Evolutionary conservation across 2,113 vertebrate species (phyloP), one percentile per base, ranked within the genome.

Genomic region (Mystacornis crossleyi): DNA sequence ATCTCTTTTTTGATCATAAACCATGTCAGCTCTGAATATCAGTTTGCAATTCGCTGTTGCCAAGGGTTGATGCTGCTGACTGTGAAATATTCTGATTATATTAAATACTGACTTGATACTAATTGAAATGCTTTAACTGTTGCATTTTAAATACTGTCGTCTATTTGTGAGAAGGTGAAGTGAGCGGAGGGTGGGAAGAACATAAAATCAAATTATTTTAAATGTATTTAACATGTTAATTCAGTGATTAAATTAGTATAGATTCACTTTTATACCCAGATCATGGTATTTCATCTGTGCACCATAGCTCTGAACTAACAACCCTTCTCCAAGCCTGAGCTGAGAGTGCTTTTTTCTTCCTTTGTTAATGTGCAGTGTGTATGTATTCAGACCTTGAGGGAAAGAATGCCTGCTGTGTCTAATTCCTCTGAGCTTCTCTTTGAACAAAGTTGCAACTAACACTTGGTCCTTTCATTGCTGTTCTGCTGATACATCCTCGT

Each of bases 391-490:
- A 71, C 82, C 86, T 89, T 36, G 75, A 85, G 77, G 90, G 65
- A 61, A 86, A 81, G 90, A 95, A 96, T 84, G 75, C 92, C 80
- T 84, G 72, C 90, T 94, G 82, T 95, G 88, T 96, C 67, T 83
- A 60, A 94, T 92, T 86, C 93, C 83, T 94, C 77, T 38, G 48
- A 36, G 80, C 70, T 90, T 84, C 75, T 65, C 80, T 95, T 89
- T 86, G 90, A 95, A 86, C 75, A 79, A 75, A 95, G 85, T 96
- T 95, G 90, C 77, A 54, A 0, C 79, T 74, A 78, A 86, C 79
- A 74, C 82, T 96, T 61, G 61, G 48, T 84, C 90, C 80, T 96
- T 96, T 96, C 75, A 75, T 82, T 94, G 42, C 82, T 62, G 26
- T 64, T 83, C 79, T 86, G 65, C 65, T 18, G 40, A 78, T 86